Percentiles rank a stretch among this genome's conserved stretches.
Conservation (phyloP, 1,140 invertebrate species). For the Tetraneura akinire region DNA sequence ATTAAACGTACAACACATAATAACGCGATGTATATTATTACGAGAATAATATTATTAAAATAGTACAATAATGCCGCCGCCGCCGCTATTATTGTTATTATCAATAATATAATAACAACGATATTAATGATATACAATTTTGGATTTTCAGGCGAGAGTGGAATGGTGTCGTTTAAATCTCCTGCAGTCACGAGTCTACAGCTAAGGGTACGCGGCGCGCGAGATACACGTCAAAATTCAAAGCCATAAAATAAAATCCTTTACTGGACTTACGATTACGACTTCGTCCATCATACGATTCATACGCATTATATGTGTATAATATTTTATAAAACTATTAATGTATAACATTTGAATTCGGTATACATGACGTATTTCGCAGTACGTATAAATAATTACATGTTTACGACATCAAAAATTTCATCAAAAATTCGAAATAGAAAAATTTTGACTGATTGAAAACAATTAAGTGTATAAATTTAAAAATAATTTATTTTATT, state of each 20-base stretch:
- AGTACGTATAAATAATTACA: no score
- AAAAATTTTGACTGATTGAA: no score
- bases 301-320: no score
- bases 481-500: no score
- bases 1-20: conserved; percentile 33
- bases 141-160: neutral
- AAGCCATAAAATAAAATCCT: neutral
- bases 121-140: neutral
- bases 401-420: no score
- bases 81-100: neutral
- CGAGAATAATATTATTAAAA: neutral
- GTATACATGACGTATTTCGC: no score
- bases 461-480: no score
- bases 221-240: neutral
- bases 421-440: no score
- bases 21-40: conserved; percentile 19
- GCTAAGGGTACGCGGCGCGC: neutral
- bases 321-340: no score
- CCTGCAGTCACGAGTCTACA: neutral
- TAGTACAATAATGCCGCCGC: neutral
- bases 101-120: neutral
- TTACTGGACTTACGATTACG: no score
- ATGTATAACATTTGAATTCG: no score
- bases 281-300: no score
- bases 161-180: conserved; percentile 30